phyloP scores from a whole-genome alignment of 2,888 invertebrate genomes.

The Galerucella pusilla region DNA sequence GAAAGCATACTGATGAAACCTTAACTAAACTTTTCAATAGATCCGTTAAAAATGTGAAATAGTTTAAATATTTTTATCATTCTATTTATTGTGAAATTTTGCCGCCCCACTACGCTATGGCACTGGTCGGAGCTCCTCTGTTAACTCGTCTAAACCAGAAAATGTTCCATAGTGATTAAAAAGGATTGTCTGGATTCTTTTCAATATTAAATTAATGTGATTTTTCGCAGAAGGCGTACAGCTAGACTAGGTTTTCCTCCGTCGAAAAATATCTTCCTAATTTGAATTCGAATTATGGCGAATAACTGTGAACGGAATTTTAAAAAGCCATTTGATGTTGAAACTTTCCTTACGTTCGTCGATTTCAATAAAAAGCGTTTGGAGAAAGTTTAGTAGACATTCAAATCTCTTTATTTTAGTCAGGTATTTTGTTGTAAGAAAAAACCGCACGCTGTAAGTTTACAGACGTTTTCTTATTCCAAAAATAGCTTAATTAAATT shows the following conservation, averaged over 20 bases:
- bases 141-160: not conserved
- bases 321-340: constrained; percentile 20
- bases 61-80: too few relatives aligned
- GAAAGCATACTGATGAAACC: too few relatives aligned
- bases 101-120: too few relatives aligned
- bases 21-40: too few relatives aligned
- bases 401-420: not conserved
- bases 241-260: constrained; percentile 12
- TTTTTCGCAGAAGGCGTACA: constrained; percentile 18
- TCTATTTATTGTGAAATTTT: too few relatives aligned
- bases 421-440: not conserved
- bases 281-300: constrained; percentile 32
- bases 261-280: constrained; percentile 27
- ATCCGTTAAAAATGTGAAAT: too few relatives aligned
- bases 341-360: not conserved
- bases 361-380: constrained; percentile 1
- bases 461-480: too few relatives aligned
- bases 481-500: not conserved
- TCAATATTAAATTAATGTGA: constrained; percentile 26
- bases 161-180: constrained; percentile 4
- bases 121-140: too few relatives aligned
- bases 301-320: constrained; percentile 31
- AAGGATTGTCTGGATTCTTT: constrained; percentile 25
- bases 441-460: too few relatives aligned
- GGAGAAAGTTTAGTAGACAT: not conserved